phyloP scores from a whole-genome alignment of 2,888 invertebrate genomes.

The Lepidochrysops patricia region DNA sequence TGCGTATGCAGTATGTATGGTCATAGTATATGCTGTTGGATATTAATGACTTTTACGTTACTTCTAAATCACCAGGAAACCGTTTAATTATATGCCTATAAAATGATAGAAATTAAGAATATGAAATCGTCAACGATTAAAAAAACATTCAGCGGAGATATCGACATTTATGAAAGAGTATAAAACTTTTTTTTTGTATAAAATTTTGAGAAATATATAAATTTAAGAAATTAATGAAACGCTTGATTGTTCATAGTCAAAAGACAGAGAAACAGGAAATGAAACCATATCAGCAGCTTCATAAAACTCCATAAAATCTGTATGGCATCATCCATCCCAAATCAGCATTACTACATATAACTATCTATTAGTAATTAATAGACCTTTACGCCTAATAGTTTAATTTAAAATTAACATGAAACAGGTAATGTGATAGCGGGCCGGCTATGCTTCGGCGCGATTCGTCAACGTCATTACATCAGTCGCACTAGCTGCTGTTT shows the following conservation, averaged over 20 bases:
- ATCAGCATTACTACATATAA: too few relatives aligned
- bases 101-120: background rate
- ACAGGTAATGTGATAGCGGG: slow-evolving; percentile 56
- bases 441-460: slow-evolving; percentile 40
- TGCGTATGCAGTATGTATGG: slow-evolving; percentile 9
- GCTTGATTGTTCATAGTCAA: too few relatives aligned
- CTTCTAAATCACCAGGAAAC: slow-evolving; percentile 9
- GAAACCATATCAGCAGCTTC: too few relatives aligned
- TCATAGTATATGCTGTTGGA: slow-evolving; percentile 12
- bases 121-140: background rate
- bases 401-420: slow-evolving; percentile 50
- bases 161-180: background rate
- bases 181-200: too few relatives aligned
- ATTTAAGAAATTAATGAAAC: too few relatives aligned
- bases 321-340: slow-evolving; percentile 15
- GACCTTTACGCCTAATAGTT: slow-evolving; percentile 30
- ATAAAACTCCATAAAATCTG: too few relatives aligned
- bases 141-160: background rate
- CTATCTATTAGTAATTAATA: too few relatives aligned
- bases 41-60: slow-evolving; percentile 19
- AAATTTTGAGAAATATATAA: too few relatives aligned
- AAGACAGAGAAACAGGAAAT: too few relatives aligned
- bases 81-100: background rate
- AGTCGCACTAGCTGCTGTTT: slow-evolving; percentile 33
- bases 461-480: slow-evolving; percentile 60